Evolutionary conservation across 2,113 vertebrate genomes (phyloP).

Genomic region (Nothocercus nigrocapillus): DNA sequence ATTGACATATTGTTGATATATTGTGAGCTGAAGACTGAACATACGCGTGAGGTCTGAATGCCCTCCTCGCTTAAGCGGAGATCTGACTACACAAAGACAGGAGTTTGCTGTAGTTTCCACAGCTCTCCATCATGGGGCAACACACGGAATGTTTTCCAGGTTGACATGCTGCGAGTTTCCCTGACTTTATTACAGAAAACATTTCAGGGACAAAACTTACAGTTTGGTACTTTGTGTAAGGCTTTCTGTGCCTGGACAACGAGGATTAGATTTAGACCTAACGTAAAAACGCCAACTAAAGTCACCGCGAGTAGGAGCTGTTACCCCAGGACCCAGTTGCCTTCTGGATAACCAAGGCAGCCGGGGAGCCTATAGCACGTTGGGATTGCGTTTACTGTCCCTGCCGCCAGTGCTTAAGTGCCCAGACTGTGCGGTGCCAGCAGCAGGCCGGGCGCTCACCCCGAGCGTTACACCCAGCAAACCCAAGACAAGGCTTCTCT

Average conservation of each 20-base stretch:
- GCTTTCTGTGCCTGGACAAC: neutral
- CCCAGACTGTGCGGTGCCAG: neutral
- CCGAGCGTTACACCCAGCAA: neutral
- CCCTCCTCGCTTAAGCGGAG: neutral
- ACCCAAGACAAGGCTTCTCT: neutral
- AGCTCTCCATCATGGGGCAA: neutral
- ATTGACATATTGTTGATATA: neutral
- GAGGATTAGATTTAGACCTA: neutral
- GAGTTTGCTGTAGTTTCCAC: neutral
- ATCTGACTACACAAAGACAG: neutral
- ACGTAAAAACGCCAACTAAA: neutral
- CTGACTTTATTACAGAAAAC: neutral
- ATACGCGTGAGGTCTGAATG: neutral
- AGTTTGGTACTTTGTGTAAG: neutral
- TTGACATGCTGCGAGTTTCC: neutral
- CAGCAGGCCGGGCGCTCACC: neutral
- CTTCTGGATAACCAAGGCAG: neutral
- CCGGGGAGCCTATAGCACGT: neutral
- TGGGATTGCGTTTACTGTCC: neutral
- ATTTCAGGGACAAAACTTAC: neutral
- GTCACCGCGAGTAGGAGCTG: neutral
- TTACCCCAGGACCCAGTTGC: accelerated
- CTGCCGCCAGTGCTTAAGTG: neutral
- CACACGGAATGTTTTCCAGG: neutral
- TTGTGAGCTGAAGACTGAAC: neutral